Conservation (phyloP, 2,888 invertebrate genomes). For the Dynastes maya region DNA sequence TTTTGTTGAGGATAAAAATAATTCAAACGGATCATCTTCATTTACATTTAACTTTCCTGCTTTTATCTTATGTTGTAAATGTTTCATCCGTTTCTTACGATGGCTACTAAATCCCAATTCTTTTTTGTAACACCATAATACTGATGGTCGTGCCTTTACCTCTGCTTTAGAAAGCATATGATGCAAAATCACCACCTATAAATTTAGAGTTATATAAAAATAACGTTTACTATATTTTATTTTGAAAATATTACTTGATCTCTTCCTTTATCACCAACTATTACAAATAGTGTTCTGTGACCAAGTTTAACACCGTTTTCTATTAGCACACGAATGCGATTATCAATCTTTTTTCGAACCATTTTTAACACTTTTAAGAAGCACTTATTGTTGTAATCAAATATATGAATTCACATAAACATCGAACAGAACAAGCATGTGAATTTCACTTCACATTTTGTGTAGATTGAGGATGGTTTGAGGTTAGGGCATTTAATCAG, state of each 20-base stretch:
- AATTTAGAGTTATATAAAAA: conserved; percentile 51
- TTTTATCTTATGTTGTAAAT: conserved; percentile 86
- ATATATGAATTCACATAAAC: not conserved
- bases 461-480: too few relatives aligned
- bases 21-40: conserved; percentile 96
- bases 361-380: conserved; percentile 71
- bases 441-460: too few relatives aligned
- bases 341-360: conserved; percentile 97
- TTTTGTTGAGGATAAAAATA: conserved; percentile 95
- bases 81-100: conserved; percentile 93
- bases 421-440: too few relatives aligned
- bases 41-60: conserved; percentile 91
- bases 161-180: conserved; percentile 97
- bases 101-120: conserved; percentile 79
- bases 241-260: conserved; percentile 82
- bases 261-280: conserved; percentile 95
- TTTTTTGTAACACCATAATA: conserved; percentile 99
- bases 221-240: not conserved
- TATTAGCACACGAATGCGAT: conserved; percentile 93
- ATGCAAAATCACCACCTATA: conserved; percentile 94
- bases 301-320: conserved; percentile 95
- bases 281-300: conserved; percentile 94
- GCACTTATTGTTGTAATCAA: not conserved
- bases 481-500: too few relatives aligned
- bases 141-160: conserved; percentile 92